A percentile compares a stretch with the other conserved stretches of the same genome.
Evolutionary conservation across 1,140 invertebrate genomes (phyloP).

Genomic region (Lucilia cuprina): DNA sequence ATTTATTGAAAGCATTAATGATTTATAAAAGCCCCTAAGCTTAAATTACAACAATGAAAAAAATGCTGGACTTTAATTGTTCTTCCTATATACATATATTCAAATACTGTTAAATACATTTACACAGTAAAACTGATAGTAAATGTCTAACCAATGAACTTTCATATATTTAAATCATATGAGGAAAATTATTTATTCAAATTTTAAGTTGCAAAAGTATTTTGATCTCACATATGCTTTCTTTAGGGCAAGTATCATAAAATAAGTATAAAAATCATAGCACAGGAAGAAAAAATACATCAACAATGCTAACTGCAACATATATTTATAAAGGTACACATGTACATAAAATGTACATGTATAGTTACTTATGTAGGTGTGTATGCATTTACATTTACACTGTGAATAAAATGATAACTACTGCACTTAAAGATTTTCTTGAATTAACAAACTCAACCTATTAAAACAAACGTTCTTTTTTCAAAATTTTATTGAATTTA

Average conservation of each 20-base stretch:
- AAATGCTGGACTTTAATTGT: neutral
- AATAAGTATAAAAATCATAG: neutral
- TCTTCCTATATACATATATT: neutral
- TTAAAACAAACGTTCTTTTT: too few species aligned
- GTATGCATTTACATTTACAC: too few species aligned
- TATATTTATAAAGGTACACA: neutral
- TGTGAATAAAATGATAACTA: too few species aligned
- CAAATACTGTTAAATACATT: too few species aligned
- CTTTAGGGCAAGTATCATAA: neutral
- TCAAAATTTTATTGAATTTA: too few species aligned
- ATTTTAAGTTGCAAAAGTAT: too few species aligned
- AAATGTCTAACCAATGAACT: neutral
- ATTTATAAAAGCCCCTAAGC: neutral
- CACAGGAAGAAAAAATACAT: neutral
- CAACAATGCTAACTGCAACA: neutral
- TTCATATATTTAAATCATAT: too few species aligned
- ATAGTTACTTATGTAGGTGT: too few species aligned
- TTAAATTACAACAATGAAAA: neutral
- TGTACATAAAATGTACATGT: too few species aligned
- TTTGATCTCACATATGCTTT: neutral
- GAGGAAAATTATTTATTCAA: too few species aligned
- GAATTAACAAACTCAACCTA: too few species aligned
- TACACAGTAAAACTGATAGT: neutral
- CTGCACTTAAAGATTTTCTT: too few species aligned
- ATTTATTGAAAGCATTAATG: neutral